Evolutionary conservation across 2,888 invertebrate genomes (phyloP), one percentile per base, ranked within the genome.

Genomic region (Acronicta aceris): DNA sequence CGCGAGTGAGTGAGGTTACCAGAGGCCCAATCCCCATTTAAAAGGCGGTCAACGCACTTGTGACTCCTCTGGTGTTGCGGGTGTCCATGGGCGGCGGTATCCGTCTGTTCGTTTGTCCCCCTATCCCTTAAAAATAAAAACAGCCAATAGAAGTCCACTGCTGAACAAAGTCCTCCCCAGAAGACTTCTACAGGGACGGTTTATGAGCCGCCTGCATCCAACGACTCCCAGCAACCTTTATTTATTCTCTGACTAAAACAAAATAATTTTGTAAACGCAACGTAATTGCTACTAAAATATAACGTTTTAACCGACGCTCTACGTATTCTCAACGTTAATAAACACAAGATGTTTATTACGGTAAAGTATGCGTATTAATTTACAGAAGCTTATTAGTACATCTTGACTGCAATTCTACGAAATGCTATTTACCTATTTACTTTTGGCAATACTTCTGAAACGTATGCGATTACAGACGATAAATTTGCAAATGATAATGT

Each of bases 361-460:
- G n/a, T n/a, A 1, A 38, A n/a, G 5, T 38, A n/a, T 5, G 6
- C 38, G n/a, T n/a, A 38, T 38, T 38, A 5, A 38, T 38, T 38
- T n/a, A 38, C 38, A n/a, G 2, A 38, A 38, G 5, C 38, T 38
- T 38, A 38, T 38, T n/a, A 38, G 38, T 38, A 38, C 7, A 38
- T 38, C 6, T 38, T 38, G n/a, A 38, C n/a, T 7, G 38, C n/a
- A n/a, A n/a, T 38, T 38, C 38, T 1, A 38, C 13, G 38, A n/a
- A 38, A 38, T n/a, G 7, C 38, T 38, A 38, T n/a, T 38, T 38
- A 38, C 38, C 38, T n/a, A 38, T 38, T 38, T 38, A n/a, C 6
- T 38, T 38, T n/a, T 38, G 38, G n/a, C 38, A 38, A 38, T 6
- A 38, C 38, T 38, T 38, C 38, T 38, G 38, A 38, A n/a, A 36